Percentiles rank a stretch among this genome's conserved stretches.
Evolutionary conservation across 2,113 vertebrate genomes (phyloP).

Genomic region (Antechinus stuartii): DNA sequence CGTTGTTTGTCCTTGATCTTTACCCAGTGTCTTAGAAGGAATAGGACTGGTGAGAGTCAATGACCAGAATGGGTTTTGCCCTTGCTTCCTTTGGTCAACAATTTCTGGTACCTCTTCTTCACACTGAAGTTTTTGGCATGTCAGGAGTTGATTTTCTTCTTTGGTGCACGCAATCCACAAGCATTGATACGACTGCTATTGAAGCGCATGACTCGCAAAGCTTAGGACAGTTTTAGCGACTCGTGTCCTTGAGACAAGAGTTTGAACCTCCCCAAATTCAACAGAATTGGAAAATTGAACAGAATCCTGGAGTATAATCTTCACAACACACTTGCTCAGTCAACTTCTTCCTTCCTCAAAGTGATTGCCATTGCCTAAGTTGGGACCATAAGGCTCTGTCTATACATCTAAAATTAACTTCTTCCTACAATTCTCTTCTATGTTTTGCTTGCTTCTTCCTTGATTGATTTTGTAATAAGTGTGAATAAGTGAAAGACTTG

Average conservation of each 20-base stretch:
- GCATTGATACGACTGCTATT: background rate
- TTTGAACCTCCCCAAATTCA: background rate
- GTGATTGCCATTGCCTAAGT: background rate
- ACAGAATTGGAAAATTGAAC: background rate
- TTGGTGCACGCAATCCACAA: background rate
- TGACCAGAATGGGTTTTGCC: background rate
- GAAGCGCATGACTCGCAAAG: background rate
- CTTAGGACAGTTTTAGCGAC: background rate
- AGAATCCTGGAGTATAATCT: background rate
- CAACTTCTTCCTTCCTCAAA: background rate
- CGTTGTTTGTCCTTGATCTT: background rate
- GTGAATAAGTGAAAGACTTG: background rate
- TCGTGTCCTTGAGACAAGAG: background rate
- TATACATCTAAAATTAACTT: background rate
- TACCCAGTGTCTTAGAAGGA: background rate
- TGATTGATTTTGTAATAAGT: background rate
- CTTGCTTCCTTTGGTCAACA: background rate
- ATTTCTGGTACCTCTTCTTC: background rate
- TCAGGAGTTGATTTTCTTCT: background rate
- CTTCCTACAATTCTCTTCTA: background rate
- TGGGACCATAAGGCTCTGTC: background rate
- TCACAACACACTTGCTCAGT: background rate
- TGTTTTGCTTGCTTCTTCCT: background rate
- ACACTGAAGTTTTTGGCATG: background rate
- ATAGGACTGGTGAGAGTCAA: background rate